phyloP scores from a whole-genome alignment of 2,113 vertebrate species.

The Chrysochloris asiatica region DNA sequence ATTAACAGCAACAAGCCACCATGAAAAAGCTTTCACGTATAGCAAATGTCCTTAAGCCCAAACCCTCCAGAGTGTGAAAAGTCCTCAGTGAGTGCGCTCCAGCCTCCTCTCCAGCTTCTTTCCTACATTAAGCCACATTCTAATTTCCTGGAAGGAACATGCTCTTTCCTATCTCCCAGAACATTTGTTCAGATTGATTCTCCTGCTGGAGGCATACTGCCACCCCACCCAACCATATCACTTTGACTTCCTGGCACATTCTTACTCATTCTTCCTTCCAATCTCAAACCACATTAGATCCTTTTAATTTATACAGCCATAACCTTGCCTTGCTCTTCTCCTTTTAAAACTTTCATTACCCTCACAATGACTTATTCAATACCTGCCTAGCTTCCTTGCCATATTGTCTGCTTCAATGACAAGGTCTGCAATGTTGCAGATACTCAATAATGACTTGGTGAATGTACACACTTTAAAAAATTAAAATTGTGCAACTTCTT shows the following conservation, averaged over 20 bases:
- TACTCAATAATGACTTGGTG: not conserved
- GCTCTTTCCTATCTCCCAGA: not conserved
- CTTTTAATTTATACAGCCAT: not conserved
- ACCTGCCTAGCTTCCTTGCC: not conserved
- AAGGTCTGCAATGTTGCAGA: not conserved
- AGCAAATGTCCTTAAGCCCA: not conserved
- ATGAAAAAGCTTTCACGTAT: not conserved
- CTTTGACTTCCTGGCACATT: not conserved
- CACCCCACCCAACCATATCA: not conserved
- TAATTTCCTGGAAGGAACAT: not conserved
- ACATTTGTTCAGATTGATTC: not conserved
- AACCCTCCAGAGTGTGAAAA: not conserved
- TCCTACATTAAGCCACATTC: not conserved
- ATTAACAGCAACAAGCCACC: not conserved
- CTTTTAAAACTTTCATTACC: not conserved
- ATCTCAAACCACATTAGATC: not conserved
- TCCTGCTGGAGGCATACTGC: not conserved
- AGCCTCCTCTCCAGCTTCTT: not conserved
- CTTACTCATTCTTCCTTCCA: not conserved
- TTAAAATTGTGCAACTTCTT: not conserved
- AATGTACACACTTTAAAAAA: not conserved
- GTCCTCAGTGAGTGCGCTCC: not conserved
- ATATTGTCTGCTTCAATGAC: not conserved
- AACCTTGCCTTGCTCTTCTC: not conserved
- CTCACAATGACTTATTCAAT: not conserved